Percentiles rank a stretch among this genome's conserved stretches.
phyloP scores from a whole-genome alignment of 2,888 invertebrate genomes.

The Chloromyia formosa region DNA sequence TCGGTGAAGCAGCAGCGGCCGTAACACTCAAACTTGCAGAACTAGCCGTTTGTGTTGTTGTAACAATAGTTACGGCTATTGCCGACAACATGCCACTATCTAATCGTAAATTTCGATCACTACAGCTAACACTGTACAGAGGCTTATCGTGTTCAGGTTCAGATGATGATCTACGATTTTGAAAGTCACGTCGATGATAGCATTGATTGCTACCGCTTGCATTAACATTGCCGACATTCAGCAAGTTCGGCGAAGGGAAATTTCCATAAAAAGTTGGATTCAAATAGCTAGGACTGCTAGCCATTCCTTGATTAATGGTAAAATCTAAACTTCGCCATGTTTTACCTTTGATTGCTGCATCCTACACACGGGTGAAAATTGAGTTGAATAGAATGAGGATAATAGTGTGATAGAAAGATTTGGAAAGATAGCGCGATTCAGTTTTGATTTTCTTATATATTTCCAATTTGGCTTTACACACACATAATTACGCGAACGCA shows the following conservation, averaged over 20 bases:
- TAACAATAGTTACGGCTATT: background rate
- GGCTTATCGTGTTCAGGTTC: slow-evolving; percentile 50
- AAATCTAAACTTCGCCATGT: slow-evolving; percentile 52
- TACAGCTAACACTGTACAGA: slow-evolving; percentile 17
- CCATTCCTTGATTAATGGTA: slow-evolving; percentile 44
- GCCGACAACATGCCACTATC: slow-evolving; percentile 22
- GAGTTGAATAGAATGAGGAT: slow-evolving; percentile 5
- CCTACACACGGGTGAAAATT: slow-evolving; percentile 43
- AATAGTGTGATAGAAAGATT: background rate
- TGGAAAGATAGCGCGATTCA: background rate
- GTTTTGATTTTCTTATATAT: too few species aligned
- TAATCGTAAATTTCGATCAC: slow-evolving; percentile 25
- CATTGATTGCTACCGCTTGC: slow-evolving; percentile 13
- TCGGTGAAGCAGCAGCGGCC: slow-evolving; percentile 28
- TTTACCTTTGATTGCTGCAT: slow-evolving; percentile 51
- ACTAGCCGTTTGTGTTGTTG: slow-evolving; percentile 10
- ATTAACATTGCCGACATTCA: slow-evolving; percentile 27
- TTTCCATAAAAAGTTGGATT: slow-evolving; percentile 42
- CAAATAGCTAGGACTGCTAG: slow-evolving; percentile 37
- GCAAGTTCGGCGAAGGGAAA: slow-evolving; percentile 32
- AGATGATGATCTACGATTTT: slow-evolving; percentile 51
- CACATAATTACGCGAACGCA: too few species aligned
- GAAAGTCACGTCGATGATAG: slow-evolving; percentile 50
- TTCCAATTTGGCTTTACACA: too few species aligned
- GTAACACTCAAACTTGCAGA: background rate